A percentile compares a stretch with the other conserved stretches of the same genome.
phyloP scores from a whole-genome alignment of 2,797 vertebrate genomes.

The Sebastolobus alascanus region DNA sequence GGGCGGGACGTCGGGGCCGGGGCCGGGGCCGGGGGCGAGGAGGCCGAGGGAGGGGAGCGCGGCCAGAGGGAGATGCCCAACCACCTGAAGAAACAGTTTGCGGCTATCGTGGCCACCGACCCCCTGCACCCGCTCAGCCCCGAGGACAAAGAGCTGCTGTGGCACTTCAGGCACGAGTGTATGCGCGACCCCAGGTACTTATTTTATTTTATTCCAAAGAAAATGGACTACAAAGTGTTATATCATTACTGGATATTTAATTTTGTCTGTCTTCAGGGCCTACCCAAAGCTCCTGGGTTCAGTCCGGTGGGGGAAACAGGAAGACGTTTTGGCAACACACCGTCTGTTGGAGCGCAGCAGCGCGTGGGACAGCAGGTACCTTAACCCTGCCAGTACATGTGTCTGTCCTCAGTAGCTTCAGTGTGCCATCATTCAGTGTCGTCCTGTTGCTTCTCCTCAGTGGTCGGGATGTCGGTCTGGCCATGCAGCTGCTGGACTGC shows the following conservation, averaged over 20 bases:
- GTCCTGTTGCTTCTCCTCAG: constrained; percentile 54
- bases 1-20: constrained; percentile 67
- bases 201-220: background rate
- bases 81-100: constrained; percentile 96
- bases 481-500: constrained; percentile 97
- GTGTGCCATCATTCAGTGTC: background rate
- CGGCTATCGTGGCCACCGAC: constrained; percentile 93
- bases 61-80: constrained; percentile 96
- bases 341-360: constrained; percentile 91
- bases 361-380: constrained; percentile 91
- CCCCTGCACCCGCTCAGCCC: constrained; percentile 95
- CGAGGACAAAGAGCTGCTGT: constrained; percentile 97
- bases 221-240: background rate
- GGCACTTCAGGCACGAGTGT: constrained; percentile 97
- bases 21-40: constrained; percentile 71
- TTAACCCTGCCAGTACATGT: fast-evolving
- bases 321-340: constrained; percentile 92
- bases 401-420: background rate
- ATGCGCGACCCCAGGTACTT: constrained; percentile 91
- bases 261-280: constrained; percentile 77
- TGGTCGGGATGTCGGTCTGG: constrained; percentile 93
- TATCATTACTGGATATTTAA: background rate
- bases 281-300: constrained; percentile 97
- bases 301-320: constrained; percentile 96
- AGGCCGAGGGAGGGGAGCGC: constrained; percentile 85